Percentiles rank a stretch among this genome's conserved stretches.
These are phyloP conservation scores for Pollenia griseotomentosa DNA, from an alignment of 2,888 invertebrate species.

Conservation along the genomic window DNA sequence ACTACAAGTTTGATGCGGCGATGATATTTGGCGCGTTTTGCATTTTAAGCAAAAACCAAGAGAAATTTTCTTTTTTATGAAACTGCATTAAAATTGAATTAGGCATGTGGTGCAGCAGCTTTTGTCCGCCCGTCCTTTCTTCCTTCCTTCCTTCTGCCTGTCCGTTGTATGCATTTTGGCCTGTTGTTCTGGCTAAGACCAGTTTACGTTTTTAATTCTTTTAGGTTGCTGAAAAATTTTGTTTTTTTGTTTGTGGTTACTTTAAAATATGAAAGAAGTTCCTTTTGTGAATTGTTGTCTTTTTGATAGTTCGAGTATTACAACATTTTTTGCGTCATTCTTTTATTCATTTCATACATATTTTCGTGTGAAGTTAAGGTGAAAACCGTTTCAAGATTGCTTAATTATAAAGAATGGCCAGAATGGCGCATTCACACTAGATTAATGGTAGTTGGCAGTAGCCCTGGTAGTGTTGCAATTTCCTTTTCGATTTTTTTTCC, in stretches of 20 bases:
- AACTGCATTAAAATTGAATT: conserved; percentile 23
- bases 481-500: neutral
- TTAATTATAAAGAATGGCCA: conserved; percentile 70
- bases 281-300: conserved; percentile 22
- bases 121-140: neutral
- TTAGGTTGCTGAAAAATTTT: conserved; percentile 7
- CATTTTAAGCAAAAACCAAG: conserved; percentile 12
- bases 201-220: conserved; percentile 27
- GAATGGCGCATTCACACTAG: conserved; percentile 51
- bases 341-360: neutral
- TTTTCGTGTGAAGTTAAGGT: conserved; percentile 72
- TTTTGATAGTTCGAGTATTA: conserved; percentile 24
- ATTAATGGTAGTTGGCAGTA: conserved; percentile 25
- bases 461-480: conserved; percentile 23
- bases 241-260: conserved; percentile 33
- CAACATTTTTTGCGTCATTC: conserved; percentile 45
- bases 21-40: conserved; percentile 39
- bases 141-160: neutral
- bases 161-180: neutral
- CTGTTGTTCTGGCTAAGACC: conserved; percentile 19
- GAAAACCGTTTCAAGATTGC: conserved; percentile 73
- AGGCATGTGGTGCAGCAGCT: neutral
- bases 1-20: neutral
- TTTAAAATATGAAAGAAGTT: conserved; percentile 9
- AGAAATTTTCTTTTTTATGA: neutral